Evolutionary conservation across 2,888 invertebrate species (phyloP), one percentile per base, ranked within the genome.

Genomic region (Diaphora mendica): DNA sequence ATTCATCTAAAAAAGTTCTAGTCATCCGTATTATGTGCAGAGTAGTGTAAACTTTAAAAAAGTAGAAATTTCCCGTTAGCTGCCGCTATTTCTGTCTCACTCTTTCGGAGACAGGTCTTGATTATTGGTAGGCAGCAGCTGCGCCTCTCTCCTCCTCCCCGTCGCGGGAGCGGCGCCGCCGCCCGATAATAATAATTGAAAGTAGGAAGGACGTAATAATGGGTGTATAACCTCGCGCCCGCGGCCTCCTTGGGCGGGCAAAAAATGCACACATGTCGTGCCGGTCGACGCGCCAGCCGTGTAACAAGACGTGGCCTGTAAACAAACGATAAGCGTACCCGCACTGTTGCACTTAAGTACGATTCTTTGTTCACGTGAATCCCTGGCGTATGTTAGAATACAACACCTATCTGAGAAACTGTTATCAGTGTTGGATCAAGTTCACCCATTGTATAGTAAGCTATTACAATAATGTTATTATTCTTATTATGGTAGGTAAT

Each of bases 111-210:
- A 93, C 93, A 91, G 90, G 93, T 95, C 94, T 95, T 95, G 95
- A 95, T 96, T 96, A 95, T 96, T 95, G 96, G 96, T 96, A 96
- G 96, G 95, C 94, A 95, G 96, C 96, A 95, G 96, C 95, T 96
- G 96, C 93, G 95, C 94, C 95, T 95, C 95, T 95, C 95, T 94
- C 94, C 95, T 94, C 95, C 95, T 94, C 95, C 95, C 95, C 94
- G 91, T 90, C 92, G 92, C 94, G 93, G 92, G 93, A 91, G 92
- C 93, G 94, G 92, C 91, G 92, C 95, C 89, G 92, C 93, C 95
- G 94, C 95, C 95, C 94, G 95, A 94, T 95, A 95, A 95, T 95
- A 95, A 95, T 95, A 95, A 95, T 95, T 95, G 95, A 95, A 95
- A 95, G 95, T 95, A 95, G 95, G 95, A 95, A 95, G 95, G 95